Base-by-base conservation (phyloP, 2,113 vertebrate species). In the Bettongia penicillata region DNA sequence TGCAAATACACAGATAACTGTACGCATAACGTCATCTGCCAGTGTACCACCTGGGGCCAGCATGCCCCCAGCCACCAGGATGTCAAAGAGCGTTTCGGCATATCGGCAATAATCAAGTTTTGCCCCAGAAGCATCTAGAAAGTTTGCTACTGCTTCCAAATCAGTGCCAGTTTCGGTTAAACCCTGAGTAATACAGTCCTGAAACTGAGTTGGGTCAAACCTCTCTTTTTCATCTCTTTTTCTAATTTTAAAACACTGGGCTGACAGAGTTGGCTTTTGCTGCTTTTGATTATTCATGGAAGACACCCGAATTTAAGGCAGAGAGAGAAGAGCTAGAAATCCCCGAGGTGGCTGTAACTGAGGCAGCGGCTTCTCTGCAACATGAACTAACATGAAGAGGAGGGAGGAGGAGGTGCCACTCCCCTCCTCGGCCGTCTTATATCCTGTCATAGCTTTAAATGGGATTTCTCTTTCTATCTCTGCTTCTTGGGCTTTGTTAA, bases 271-370 rank as follows among this genome's bases (percentile, higher is more conserved):
- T 98, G 99, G 99, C 99, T 99, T 99, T 99, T 99, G 99, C 99
- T 99, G 99, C 99, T 99, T 99, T 99, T 99, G 99, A 99, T 99
- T 99, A 99, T 99, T 99, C 99, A 99, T 99, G 99, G 99, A 99
- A 99, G 99, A 99, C 99, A 99, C 99, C 98, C 98, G 98, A 98
- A 95, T 98, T 98, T 98, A 98, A 98, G 98, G 98, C 98, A 98
- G 97, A 98, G 97, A 98, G 98, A 96, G 98, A 97, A 98, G 92
- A 97, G 98, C 97, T 93, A 98, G 92, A 94, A 97, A 97, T 26
- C 91, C 97, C 95, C 96, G 96, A 97, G 84, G 94, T 28, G 95
- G 95, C 95, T 26, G 93, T 94, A 96, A 96, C 94, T 90, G 96
- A 96, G 24, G 96, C 96, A 31, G 57, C 19, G 93, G 95, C 96